These are phyloP conservation scores for Sebastes baramenuke DNA, from an alignment of 2,797 vertebrate genomes.

Conservation along the genomic window DNA sequence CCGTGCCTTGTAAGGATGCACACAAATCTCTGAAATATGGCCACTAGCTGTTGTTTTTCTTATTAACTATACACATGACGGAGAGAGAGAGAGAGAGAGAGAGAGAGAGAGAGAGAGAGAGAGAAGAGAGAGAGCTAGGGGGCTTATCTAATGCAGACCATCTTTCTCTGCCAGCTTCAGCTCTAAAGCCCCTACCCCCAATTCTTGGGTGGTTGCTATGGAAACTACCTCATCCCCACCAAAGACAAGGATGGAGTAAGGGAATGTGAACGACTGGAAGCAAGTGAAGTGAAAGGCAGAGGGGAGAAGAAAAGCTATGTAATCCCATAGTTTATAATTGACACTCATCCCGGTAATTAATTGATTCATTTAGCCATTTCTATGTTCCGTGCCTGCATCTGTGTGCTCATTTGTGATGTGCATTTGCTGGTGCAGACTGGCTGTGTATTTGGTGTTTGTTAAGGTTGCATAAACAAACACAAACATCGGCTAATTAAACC, in stretches of 20 bases:
- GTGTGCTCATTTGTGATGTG: neutral
- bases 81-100: neutral
- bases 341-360: neutral
- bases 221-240: slow-evolving; percentile 77
- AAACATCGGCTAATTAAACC: slow-evolving; percentile 19
- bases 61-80: slow-evolving; percentile 28
- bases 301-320: neutral
- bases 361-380: neutral
- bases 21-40: slow-evolving; percentile 34
- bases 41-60: slow-evolving; percentile 41
- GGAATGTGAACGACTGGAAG: slow-evolving; percentile 41
- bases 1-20: neutral
- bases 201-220: slow-evolving; percentile 80
- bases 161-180: slow-evolving; percentile 67
- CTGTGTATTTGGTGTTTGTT: neutral
- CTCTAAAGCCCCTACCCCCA: slow-evolving; percentile 70
- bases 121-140: neutral
- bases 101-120: neutral
- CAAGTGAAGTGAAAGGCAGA: slow-evolving; percentile 11
- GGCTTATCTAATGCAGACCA: slow-evolving; percentile 66
- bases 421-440: slow-evolving; percentile 2
- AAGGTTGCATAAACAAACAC: slow-evolving; percentile 8
- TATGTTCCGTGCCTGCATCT: neutral
- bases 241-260: slow-evolving; percentile 57
- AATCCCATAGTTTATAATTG: neutral